phyloP scores from a whole-genome alignment of 2,888 invertebrate species.

The Trichogramma dendrolimi region DNA sequence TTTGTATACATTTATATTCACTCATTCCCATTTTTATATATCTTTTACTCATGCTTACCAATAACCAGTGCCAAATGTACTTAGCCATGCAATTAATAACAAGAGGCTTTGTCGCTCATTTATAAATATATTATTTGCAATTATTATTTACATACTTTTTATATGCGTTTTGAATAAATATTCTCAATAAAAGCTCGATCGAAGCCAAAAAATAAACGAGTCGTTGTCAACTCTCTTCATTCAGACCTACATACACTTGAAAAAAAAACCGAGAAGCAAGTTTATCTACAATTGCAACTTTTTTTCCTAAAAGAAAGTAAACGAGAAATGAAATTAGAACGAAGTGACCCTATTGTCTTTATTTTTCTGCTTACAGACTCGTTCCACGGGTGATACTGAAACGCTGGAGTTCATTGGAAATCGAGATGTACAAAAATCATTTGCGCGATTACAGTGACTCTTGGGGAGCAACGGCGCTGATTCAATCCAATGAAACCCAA shows the following conservation, averaged over 20 bases:
- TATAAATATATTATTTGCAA: no score
- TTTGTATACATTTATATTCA: not conserved
- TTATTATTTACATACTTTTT: no score
- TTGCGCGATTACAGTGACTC: constrained; percentile 17
- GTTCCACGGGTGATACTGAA: constrained; percentile 14
- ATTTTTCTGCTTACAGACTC: constrained; percentile 22
- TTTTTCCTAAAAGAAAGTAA: not conserved
- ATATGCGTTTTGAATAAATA: no score
- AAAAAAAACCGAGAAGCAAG: no score
- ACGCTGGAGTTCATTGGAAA: constrained; percentile 20
- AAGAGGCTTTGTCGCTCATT: no score
- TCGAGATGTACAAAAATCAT: constrained; percentile 25
- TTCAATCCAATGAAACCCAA: not conserved
- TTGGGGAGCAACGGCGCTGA: not conserved
- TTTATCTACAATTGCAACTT: no score
- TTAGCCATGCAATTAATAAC: no score
- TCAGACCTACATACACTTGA: no score
- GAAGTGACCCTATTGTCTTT: constrained; percentile 10
- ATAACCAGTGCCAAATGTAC: not conserved
- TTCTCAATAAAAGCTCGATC: no score
- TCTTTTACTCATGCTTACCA: not conserved
- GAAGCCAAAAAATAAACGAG: no score
- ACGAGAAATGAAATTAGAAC: constrained; percentile 3
- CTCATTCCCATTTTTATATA: not conserved
- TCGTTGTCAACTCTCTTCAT: no score